These are phyloP conservation scores for Apus apus DNA, from an alignment of 2,113 vertebrate species.

Conservation along the genomic window DNA sequence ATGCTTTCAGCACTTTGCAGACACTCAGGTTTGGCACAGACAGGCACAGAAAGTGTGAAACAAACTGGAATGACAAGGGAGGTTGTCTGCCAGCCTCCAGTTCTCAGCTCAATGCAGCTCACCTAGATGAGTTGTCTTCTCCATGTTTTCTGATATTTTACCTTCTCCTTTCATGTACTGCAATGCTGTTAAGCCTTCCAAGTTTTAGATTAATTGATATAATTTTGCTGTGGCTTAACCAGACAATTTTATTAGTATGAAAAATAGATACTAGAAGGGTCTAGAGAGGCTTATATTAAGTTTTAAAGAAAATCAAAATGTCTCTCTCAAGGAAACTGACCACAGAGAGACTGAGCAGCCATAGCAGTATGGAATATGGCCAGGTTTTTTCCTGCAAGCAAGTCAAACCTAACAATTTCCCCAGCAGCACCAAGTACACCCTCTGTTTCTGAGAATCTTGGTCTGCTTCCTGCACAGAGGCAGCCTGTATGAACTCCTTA, in stretches of 20 bases:
- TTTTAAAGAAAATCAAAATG: neutral
- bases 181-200: neutral
- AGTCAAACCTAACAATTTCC: slow-evolving; percentile 30
- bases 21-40: neutral
- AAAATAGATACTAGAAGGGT: neutral
- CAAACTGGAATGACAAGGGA: neutral
- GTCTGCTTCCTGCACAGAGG: slow-evolving; percentile 34
- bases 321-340: neutral
- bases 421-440: neutral
- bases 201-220: neutral
- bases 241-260: neutral
- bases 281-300: neutral
- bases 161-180: neutral
- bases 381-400: neutral
- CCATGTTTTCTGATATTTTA: neutral
- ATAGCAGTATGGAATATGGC: neutral
- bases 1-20: neutral
- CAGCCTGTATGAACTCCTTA: neutral
- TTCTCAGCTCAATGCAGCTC: neutral
- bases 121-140: neutral
- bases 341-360: neutral
- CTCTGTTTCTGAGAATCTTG: too few species aligned
- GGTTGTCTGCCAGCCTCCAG: neutral
- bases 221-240: neutral
- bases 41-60: neutral